Evolutionary conservation across 2,797 vertebrate species (phyloP), one percentile per base, ranked within the genome.

Genomic region (Harpagifer antarcticus): DNA sequence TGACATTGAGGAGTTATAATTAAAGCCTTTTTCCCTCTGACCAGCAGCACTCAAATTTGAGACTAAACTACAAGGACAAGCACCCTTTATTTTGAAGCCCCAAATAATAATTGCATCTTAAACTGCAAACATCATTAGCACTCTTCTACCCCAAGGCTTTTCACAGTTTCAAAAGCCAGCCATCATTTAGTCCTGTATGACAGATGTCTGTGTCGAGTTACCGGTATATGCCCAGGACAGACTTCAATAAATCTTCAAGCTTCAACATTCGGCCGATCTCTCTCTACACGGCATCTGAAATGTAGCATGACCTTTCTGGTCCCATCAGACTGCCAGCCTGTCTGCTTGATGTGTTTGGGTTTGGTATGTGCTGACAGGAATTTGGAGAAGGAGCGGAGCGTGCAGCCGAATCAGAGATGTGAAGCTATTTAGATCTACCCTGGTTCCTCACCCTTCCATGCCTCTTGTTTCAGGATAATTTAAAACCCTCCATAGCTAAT

Each of bases 221-320:
- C 76, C 43, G 49, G 68, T 57, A 74, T 62, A 81, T 45, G 72
- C 49, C 76, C 79, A 74, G 61, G 59, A 82, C 86, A 88, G 77
- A 87, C 74, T 85, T 83, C 84, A 86, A 85, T 85, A 85, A 86
- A 87, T 83, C 80, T 84, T 74, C 70, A 72, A 67, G 76, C 81
- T 74, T 80, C 70, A 59, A 77, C 82, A 73, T 72, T 83, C 74
- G 73, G 63, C 61, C 50, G 5, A 74, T 89, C 76, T 77, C 73
- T 65, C 82, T 84, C 78, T 70, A 87, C 87, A 79, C 76, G 78
- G 84, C 81, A 86, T 89, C 83, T 88, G 87, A 92, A 92, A 91
- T 91, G 84, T 85, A 86, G 85, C 91, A 65, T 92, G 91, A 93
- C 92, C 92, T 91, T 87, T 90, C 50, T 72, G 78, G 81, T 90